Percentiles rank a stretch among this genome's conserved stretches.
Conservation (phyloP, 2,797 vertebrate species). For the Phoeniculus purpureus region DNA sequence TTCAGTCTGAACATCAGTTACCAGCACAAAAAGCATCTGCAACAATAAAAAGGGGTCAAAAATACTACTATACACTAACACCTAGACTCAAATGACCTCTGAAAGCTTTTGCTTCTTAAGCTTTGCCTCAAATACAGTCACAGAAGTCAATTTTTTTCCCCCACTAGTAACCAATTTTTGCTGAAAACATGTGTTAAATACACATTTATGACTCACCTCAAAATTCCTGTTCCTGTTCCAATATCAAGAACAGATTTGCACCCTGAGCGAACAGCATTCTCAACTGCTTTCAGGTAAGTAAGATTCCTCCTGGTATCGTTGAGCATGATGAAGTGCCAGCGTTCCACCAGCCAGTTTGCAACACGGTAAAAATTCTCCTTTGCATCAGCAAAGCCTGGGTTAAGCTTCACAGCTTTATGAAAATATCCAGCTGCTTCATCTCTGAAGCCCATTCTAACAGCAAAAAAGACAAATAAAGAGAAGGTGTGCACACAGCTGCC, state of each 20-base stretch:
- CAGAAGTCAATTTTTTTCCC: neutral
- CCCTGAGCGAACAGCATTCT: slow-evolving; percentile 86
- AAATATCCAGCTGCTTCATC: slow-evolving; percentile 98
- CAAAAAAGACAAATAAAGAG: neutral
- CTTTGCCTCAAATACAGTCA: neutral
- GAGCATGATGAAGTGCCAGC: slow-evolving; percentile 99
- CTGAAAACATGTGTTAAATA: neutral
- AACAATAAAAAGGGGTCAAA: neutral
- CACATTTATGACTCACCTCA: slow-evolving; percentile 80
- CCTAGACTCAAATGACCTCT: neutral
- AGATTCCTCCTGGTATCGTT: slow-evolving; percentile 90
- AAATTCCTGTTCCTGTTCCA: slow-evolving; percentile 95
- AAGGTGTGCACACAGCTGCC: neutral
- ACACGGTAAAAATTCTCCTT: slow-evolving; percentile 97
- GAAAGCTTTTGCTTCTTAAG: neutral
- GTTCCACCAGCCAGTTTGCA: slow-evolving; percentile 97
- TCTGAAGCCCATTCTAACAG: slow-evolving; percentile 91
- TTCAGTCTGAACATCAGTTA: neutral
- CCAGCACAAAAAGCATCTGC: neutral
- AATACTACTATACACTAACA: neutral
- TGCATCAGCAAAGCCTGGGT: slow-evolving; percentile 90
- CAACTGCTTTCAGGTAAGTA: slow-evolving; percentile 90
- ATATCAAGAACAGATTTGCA: slow-evolving; percentile 93
- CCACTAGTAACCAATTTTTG: neutral
- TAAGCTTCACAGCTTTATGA: slow-evolving; percentile 93